Base-by-base conservation (phyloP, 1,140 invertebrate species). In the Odontomachus brunneus region DNA sequence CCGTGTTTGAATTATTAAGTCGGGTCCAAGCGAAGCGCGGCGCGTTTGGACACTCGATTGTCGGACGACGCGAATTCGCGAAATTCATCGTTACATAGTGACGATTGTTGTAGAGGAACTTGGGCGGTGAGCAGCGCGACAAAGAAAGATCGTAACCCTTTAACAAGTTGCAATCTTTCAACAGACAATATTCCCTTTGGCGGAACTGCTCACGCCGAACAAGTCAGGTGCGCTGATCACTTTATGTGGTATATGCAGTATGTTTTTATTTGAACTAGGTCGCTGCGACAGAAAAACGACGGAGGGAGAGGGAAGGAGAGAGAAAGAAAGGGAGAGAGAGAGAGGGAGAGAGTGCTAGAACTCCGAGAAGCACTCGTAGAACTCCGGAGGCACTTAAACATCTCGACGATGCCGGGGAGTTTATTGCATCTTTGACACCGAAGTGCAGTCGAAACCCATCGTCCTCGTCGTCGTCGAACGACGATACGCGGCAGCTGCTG, bases 241-340 rank as follows among this genome's bases (percentile, higher is more conserved):
- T 80, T 80, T 69, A 80, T 57, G 75, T 29, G 51, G 33, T 80
- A 71, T 48, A 80, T 4, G 22, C 24, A 69, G 83, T 88, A 87
- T 90, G 89, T 90, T 91, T 90, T 90, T 90, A 90, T 88, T 90
- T 86, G 19, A 89, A 89, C 85, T 90, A 75, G 89, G 89, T 90
- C 88, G 88, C 69, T 73, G 82, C 71, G 29, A 33, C 29, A n/a
- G n/a, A n/a, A n/a, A n/a, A n/a, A n/a, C n/a, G n/a, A n/a, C n/a
- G n/a, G n/a, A n/a, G n/a, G 5, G 29, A 33, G 29, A 33, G 29
- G 5, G 29, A 33, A 5, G 5, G 29, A 44, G 38, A 44, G 38
- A 44, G 38, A 44, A 7, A 44, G 38, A 44, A 7, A 44, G 38
- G 9, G 38, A 44, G 38, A 44, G 38, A 44, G 38, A 11, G 38